These are phyloP conservation scores for Saguinus imperator DNA, from an alignment of 2,113 vertebrate genomes.

Conservation along the genomic window DNA sequence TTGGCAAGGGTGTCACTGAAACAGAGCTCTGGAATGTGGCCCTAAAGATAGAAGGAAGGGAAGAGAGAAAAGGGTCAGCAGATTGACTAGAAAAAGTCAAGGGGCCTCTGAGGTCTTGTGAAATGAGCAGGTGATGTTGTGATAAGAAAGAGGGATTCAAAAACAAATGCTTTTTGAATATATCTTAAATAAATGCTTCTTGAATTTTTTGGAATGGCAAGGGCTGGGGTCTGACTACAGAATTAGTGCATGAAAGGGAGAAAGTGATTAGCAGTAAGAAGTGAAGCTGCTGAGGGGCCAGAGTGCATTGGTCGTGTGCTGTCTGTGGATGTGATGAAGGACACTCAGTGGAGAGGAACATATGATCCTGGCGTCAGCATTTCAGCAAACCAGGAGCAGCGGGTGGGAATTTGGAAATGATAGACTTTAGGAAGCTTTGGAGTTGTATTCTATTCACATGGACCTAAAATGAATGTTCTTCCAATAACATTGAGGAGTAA, in stretches of 20 bases:
- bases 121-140: neutral
- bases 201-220: neutral
- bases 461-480: neutral
- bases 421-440: neutral
- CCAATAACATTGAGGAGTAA: neutral
- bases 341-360: neutral
- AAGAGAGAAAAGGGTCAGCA: neutral
- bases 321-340: neutral
- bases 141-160: neutral
- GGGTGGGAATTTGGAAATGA: neutral
- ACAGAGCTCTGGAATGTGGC: neutral
- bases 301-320: accelerated
- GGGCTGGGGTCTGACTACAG: neutral
- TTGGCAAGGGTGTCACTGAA: neutral
- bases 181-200: neutral
- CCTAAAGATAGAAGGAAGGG: neutral
- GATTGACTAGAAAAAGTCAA: neutral
- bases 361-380: neutral
- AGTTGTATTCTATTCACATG: neutral
- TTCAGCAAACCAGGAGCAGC: neutral
- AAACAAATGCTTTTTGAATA: neutral
- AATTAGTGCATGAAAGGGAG: neutral
- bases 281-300: neutral
- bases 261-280: neutral
- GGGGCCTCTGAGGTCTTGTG: neutral